Evolutionary conservation across 2,888 invertebrate genomes (phyloP).

Genomic region (Nezara viridula): DNA sequence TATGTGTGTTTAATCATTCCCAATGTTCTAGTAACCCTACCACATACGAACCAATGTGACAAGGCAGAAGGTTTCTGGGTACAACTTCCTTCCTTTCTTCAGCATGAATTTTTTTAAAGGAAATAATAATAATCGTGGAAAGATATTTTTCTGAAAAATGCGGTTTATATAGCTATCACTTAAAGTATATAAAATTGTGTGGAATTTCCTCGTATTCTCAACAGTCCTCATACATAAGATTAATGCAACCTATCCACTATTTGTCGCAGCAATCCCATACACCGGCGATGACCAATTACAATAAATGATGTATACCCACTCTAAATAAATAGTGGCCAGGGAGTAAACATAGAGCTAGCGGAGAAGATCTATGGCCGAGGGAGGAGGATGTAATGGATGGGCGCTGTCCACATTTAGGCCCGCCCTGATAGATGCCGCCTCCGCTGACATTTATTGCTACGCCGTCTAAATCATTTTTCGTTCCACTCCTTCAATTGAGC

Average conservation of each 20-base stretch:
- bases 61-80: no score
- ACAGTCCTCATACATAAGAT: no score
- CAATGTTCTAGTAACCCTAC: no score
- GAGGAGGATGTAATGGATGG: slow-evolving; percentile 7
- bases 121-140: no score
- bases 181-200: background rate
- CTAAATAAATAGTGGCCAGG: background rate
- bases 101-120: no score
- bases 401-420: slow-evolving; percentile 37
- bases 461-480: slow-evolving; percentile 32
- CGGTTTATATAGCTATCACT: background rate
- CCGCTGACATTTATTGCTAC: slow-evolving; percentile 28
- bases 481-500: slow-evolving; percentile 17
- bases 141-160: no score
- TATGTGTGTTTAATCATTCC: no score
- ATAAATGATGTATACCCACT: background rate
- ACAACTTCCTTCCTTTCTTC: no score
- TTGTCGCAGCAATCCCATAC: background rate
- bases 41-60: no score
- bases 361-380: background rate
- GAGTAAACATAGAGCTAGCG: background rate
- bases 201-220: no score
- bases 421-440: slow-evolving; percentile 18
- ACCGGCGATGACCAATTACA: background rate
- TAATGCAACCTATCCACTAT: background rate